Conservation (phyloP, 2,113 vertebrate species). For the Daphoenositta chrysoptera region DNA sequence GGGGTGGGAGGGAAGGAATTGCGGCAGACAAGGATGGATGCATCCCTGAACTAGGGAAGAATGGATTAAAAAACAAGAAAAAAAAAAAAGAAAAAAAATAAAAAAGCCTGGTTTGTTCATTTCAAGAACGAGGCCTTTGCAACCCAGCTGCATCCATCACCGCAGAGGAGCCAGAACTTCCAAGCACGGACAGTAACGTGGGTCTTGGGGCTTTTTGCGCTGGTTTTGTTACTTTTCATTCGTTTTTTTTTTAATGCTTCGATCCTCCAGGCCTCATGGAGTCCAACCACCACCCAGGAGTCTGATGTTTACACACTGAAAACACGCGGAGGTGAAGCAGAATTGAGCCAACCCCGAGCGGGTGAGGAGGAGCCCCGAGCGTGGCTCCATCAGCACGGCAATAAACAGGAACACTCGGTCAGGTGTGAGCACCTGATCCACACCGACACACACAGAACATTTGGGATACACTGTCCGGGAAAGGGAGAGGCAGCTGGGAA, state of each 20-base stretch:
- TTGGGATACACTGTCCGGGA: neutral
- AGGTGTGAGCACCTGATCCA: neutral
- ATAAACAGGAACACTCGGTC: conserved; percentile 71
- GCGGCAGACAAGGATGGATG: neutral
- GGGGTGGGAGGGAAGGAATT: conserved; percentile 3
- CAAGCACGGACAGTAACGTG: neutral
- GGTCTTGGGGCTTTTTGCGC: conserved; percentile 15
- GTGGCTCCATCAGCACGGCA: conserved; percentile 64
- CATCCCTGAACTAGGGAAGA: conserved; percentile 42
- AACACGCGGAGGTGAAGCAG: neutral
- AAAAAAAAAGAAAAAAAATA: neutral
- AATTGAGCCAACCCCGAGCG: neutral
- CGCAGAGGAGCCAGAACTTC: neutral
- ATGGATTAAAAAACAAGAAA: conserved; percentile 42
- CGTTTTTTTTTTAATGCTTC: neutral
- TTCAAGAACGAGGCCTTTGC: conserved; percentile 72
- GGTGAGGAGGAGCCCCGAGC: neutral
- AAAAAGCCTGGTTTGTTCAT: conserved; percentile 66
- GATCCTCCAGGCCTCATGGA: conserved; percentile 11
- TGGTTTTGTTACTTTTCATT: neutral
- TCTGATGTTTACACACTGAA: conserved; percentile 81
- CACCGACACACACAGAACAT: conserved; percentile 44
- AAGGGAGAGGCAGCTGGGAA: neutral
- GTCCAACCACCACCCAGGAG: conserved; percentile 58
- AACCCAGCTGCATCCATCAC: neutral